Evolutionary conservation across 64 coral and sea anemone species (phyloP), one percentile per base, ranked within the genome.

Genomic region (Montipora foliosa): DNA sequence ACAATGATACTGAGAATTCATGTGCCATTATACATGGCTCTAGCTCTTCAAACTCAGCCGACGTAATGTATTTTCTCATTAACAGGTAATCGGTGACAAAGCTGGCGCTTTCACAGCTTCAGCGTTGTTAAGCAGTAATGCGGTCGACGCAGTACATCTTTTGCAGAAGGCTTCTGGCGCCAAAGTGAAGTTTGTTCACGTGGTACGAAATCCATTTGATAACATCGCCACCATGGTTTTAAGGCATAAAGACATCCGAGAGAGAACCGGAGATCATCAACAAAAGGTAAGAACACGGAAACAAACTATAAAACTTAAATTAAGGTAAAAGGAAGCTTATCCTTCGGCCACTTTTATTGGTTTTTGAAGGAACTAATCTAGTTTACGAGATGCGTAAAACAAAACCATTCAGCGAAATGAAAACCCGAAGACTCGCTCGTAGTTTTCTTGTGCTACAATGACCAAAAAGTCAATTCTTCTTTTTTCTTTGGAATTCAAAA

Each of bases 131-230:
- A 16, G 2, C 2, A 1, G 5, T 1, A 4, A 82, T 64, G 55
- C 22, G 7, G 11, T 82, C 3, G 57, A 82, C 4, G 55, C 80
- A 5, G 53, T 82, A 5, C 53, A 45, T 15, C 22, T 15, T 13
- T 82, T 82, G 16, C 25, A 82, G 80, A 25, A 82, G 12, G 29
- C 21, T 6, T 44, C 58, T 4, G 80, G 80, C 3, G 58, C 58
- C 4, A 13, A 82, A 17, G 55, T 82, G 4, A 82, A 82, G 14
- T 82, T 82, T 62, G 13, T 82, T 66, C 80, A 82, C 44, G 80
- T 82, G 15, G 25, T 82, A 22, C 29, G 80, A 82, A 82, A 82
- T 62, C 80, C 80, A 44, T 82, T 82, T 62, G 80, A 82, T 16
- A 82, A 82, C 7, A 82, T 82, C 44, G 80, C 80, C 1, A 82